Base-by-base conservation (phyloP, 2,113 vertebrate species). In the Pleuronectes platessa region DNA sequence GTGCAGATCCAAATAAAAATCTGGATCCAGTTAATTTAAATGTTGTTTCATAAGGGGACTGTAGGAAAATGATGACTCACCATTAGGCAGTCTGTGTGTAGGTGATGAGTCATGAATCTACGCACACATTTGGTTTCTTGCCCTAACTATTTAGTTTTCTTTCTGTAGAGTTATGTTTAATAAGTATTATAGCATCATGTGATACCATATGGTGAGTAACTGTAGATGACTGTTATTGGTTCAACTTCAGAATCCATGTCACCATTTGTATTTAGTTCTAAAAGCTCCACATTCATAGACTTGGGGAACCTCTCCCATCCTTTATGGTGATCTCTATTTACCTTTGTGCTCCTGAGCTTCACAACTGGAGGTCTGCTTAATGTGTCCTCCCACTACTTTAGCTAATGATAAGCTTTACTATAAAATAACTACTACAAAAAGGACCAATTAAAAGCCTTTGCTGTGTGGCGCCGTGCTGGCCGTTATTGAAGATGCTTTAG, bases 401-500 rank as follows among this genome's bases (percentile, higher is more conserved):
- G 55, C 42, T 70, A 76, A 73, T 79, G 60, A 81, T 75, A 62
- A 60, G 27, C 51, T 76, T 51, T 51, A 51, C 2, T 18, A 51
- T 18, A 35, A 76, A 71, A 53, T 56, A 13, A 70, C 64, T 23
- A 9, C 8, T 42, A 42, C 5, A 42, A 12, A 42, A 64, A 76
- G 35, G 35, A 37, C 35, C 31, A 31, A 31, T 73, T 60, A 35
- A 40, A 51, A 79, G 54, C 31, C 42, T n/a, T 53, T 62, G 62
- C 59, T 78, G 31, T 31, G 31, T 31, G 31, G 6, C 31, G 31
- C 31, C 31, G 5, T 31, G 31, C 31, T 31, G 31, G 6, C 31
- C 31, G n/a, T 60, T 88, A 81, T 78, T 60, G 82, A 82, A 84
- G 84, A 76, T 68, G 68, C 83, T 85, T 75, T 72, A 59, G 72